Base-by-base conservation (phyloP, 2,797 vertebrate genomes). In the Chrysocyon brachyurus region DNA sequence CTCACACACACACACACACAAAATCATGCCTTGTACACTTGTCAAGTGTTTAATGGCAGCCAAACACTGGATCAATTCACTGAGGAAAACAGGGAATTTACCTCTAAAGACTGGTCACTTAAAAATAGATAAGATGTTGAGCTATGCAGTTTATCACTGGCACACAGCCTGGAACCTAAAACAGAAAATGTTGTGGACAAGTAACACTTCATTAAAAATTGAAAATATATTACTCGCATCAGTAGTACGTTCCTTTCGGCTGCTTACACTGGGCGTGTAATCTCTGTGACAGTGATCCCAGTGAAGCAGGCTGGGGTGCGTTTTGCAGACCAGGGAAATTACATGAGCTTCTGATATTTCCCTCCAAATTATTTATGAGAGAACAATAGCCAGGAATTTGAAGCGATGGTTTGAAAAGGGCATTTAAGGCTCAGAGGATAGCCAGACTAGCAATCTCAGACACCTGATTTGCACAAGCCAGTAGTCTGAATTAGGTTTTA, bases 121-220 rank as follows among this genome's bases (percentile, higher is more conserved):
- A 98, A 98, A 97, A 97, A 95, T 94, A 97, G 96, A 94, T 97
- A 97, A 95, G 92, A 96, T 85, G 54, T 94, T 94, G 79, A 75
- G 68, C 94, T 96, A 31, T 91, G 33, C 66, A 85, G 90, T 97
- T 97, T 97, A 97, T 97, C 98, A 91, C 92, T 97, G 92, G 96
- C 96, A 91, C 92, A 91, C 96, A 97, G 97, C 92, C 96, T 96
- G 84, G 86, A 97, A 96, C 77, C 88, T 91, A 72, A 88, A 97
- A 96, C 92, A 97, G 96, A 98, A 97, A 96, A 91, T 94, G 91
- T 86, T 88, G 92, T 94, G 96, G 96, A 97, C 97, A 97, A 97
- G 94, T 72, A 98, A 97, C 96, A 96, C 95, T 95, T 98, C 98
- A 98, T 97, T 98, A 98, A 97, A 98, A 96, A 98, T 98, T 97